Evolutionary conservation across 2,888 invertebrate species (phyloP).

Genomic region (Parthenolecanium corni): DNA sequence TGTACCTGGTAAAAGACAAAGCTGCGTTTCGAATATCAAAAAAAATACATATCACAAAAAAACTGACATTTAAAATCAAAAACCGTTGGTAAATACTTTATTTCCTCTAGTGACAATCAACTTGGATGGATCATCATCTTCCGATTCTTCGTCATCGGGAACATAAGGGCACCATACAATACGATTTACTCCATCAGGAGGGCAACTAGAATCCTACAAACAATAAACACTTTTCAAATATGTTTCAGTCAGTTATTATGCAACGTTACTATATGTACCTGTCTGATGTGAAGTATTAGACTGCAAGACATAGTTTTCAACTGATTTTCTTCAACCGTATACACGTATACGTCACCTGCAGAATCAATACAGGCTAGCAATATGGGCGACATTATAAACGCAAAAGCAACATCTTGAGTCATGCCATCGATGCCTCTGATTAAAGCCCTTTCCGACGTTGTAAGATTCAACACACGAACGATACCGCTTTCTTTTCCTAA

Average conservation of each 20-base stretch:
- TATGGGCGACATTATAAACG: constrained; percentile 63
- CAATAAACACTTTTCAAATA: background rate
- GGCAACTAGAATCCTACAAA: background rate
- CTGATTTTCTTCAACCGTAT: constrained; percentile 56
- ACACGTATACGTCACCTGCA: constrained; percentile 68
- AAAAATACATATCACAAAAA: constrained; percentile 29
- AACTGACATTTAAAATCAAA: background rate
- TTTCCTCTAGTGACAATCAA: constrained; percentile 19
- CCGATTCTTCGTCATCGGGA: constrained; percentile 48
- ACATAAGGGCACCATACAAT: constrained; percentile 78
- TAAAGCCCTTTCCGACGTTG: constrained; percentile 60
- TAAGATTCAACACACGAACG: constrained; percentile 63
- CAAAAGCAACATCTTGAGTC: constrained; percentile 86
- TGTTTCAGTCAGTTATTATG: too few species aligned
- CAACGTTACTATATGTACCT: constrained; percentile 24
- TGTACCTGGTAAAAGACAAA: constrained; percentile 42
- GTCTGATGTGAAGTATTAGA: constrained; percentile 31
- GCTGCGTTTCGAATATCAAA: constrained; percentile 32
- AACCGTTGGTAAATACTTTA: constrained; percentile 11
- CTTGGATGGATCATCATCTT: constrained; percentile 19
- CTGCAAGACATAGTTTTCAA: background rate
- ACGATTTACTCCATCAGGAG: constrained; percentile 12
- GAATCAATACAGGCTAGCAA: constrained; percentile 81
- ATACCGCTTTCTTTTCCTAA: constrained; percentile 53
- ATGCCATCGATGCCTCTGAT: constrained; percentile 78